Evolutionary conservation across 2,797 vertebrate species (phyloP).

Genomic region (Psittacula echo): DNA sequence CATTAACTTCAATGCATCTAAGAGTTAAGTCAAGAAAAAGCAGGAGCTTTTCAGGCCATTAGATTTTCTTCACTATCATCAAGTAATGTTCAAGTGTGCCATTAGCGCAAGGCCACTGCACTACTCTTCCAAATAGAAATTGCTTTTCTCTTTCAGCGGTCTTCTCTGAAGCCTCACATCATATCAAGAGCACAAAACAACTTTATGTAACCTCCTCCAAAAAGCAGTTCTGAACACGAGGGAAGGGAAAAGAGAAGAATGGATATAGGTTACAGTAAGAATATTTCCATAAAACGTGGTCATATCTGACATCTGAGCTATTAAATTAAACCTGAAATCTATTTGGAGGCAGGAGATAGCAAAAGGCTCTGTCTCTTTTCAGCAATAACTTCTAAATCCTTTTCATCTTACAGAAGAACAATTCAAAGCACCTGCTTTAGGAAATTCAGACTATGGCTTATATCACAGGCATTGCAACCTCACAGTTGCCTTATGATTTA

Average conservation of each 20-base stretch:
- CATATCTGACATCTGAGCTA: slow-evolving; percentile 56
- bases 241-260: slow-evolving; percentile 41
- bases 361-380: slow-evolving; percentile 54
- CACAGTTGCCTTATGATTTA: background rate
- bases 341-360: slow-evolving; percentile 58
- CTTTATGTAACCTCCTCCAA: slow-evolving; percentile 66
- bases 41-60: slow-evolving; percentile 13
- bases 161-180: slow-evolving; percentile 56
- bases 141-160: slow-evolving; percentile 58
- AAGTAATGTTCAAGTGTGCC: slow-evolving; percentile 40
- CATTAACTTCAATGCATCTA: background rate
- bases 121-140: background rate
- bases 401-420: slow-evolving; percentile 55
- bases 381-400: slow-evolving; percentile 50
- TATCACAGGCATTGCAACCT: background rate
- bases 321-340: slow-evolving; percentile 65
- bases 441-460: slow-evolving; percentile 23
- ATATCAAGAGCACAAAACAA: slow-evolving; percentile 57
- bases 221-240: slow-evolving; percentile 40
- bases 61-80: slow-evolving; percentile 18
- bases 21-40: slow-evolving; percentile 29
- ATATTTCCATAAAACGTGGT: slow-evolving; percentile 58
- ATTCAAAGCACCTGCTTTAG: slow-evolving; percentile 31
- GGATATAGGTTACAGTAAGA: slow-evolving; percentile 45
- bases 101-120: slow-evolving; percentile 28